Conservation (phyloP, 2,888 invertebrate species). For the Scrobipalpa costella region DNA sequence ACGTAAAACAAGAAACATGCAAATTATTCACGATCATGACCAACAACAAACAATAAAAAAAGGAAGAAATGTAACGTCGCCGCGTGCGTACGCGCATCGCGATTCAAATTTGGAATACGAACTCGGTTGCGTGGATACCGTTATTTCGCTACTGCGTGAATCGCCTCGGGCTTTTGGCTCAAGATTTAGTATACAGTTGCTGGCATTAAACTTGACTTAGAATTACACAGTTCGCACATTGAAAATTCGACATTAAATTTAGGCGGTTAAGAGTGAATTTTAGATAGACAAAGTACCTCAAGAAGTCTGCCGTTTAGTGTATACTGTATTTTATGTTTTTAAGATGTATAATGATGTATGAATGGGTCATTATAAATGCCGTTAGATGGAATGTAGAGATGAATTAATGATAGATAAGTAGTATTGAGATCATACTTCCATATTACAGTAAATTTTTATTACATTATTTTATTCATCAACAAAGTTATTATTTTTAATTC, state of each 20-base stretch:
- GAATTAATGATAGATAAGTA: neutral
- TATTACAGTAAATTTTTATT: neutral
- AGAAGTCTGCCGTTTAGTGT: no score
- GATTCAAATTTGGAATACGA: conserved; percentile 67
- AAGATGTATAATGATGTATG: neutral
- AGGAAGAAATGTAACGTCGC: neutral
- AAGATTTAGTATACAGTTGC: neutral
- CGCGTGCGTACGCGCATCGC: conserved; percentile 53
- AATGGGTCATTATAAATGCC: neutral
- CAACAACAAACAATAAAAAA: conserved; percentile 17
- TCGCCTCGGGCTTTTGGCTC: neutral
- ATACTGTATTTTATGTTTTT: neutral
- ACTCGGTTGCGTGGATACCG: conserved; percentile 60
- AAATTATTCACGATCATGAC: neutral
- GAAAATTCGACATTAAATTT: no score
- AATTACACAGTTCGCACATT: no score
- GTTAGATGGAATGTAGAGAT: neutral
- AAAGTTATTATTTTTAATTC: no score
- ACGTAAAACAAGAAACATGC: neutral
- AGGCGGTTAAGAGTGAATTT: no score
- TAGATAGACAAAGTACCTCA: no score
- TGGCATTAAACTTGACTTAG: no score
- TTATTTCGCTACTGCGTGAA: conserved; percentile 62
- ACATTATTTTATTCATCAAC: neutral
- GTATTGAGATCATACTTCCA: neutral